Conservation (phyloP, 2,113 vertebrate genomes). For the Dromaius novaehollandiae region DNA sequence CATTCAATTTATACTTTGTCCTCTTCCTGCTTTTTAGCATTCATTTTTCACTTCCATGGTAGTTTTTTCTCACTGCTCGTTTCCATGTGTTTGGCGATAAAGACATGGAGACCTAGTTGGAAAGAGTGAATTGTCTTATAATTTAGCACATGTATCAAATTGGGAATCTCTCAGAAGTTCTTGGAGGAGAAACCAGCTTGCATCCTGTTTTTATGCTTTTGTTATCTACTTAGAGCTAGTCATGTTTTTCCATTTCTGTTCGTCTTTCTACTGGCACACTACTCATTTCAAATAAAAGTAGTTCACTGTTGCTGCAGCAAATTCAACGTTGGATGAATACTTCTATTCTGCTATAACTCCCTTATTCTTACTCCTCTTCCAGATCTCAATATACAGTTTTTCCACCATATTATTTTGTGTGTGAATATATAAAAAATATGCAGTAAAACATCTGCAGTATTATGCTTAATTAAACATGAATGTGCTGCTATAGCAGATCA, state of each 20-base stretch:
- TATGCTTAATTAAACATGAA: neutral
- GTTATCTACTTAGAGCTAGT: neutral
- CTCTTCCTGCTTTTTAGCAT: neutral
- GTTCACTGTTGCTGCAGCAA: neutral
- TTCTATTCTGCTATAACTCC: neutral
- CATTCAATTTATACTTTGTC: neutral
- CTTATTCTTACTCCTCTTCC: neutral
- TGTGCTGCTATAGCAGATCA: neutral
- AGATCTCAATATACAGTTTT: neutral
- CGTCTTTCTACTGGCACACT: neutral
- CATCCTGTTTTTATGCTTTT: neutral
- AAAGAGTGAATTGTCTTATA: too few species aligned
- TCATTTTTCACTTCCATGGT: neutral
- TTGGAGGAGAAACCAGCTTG: neutral
- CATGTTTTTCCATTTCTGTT: neutral
- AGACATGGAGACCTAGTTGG: too few species aligned
- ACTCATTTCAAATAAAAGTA: neutral
- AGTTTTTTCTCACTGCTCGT: neutral
- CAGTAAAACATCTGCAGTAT: neutral
- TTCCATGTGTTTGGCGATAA: neutral
- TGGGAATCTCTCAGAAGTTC: neutral
- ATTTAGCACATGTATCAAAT: too few species aligned
- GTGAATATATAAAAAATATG: neutral
- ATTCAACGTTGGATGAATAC: neutral
- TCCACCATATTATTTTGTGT: neutral